Evolutionary conservation across 2,797 vertebrate genomes (phyloP).

Genomic region (Hephaestus fuliginosus): DNA sequence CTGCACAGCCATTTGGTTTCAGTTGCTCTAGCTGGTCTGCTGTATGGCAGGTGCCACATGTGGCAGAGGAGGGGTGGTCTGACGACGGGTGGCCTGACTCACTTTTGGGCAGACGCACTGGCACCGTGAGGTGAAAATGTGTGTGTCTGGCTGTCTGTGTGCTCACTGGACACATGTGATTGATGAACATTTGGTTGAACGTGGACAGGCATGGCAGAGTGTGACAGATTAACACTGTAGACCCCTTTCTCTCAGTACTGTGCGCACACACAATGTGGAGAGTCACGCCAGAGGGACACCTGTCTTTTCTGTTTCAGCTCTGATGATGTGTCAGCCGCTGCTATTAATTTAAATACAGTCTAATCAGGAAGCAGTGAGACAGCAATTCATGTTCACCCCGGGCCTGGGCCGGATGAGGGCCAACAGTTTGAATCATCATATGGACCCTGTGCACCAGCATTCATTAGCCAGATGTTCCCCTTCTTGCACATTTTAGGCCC

Average conservation of each 20-base stretch:
- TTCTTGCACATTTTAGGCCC: too few relatives aligned
- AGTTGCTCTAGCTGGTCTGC: constrained; percentile 17
- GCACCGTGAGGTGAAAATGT: constrained; percentile 36
- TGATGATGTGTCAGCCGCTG: constrained; percentile 42
- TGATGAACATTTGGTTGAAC: constrained; percentile 49
- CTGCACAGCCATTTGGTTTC: constrained; percentile 24
- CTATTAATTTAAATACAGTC: constrained; percentile 42
- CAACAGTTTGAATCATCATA: constrained; percentile 38
- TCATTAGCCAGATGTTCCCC: constrained; percentile 59
- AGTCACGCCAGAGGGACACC: constrained; percentile 54
- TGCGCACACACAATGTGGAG: constrained; percentile 5
- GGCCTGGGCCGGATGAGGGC: constrained; percentile 17
- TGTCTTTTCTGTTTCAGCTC: constrained; percentile 52
- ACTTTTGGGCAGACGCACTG: constrained; percentile 40
- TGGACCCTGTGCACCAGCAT: constrained; percentile 47
- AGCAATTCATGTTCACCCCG: constrained; percentile 9
- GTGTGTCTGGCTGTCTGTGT: constrained; percentile 29
- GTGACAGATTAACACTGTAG: constrained; percentile 64
- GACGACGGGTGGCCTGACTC: constrained; percentile 43
- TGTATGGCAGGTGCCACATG: constrained; percentile 44
- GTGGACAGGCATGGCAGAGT: constrained; percentile 55
- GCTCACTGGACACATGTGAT: constrained; percentile 49
- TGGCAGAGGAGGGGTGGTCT: constrained; percentile 26
- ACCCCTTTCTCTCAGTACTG: constrained; percentile 29
- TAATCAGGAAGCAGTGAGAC: constrained; percentile 59